These are phyloP conservation scores for Mesochorus sp. DNA, from an alignment of 2,888 invertebrate species.

Conservation along the genomic window DNA sequence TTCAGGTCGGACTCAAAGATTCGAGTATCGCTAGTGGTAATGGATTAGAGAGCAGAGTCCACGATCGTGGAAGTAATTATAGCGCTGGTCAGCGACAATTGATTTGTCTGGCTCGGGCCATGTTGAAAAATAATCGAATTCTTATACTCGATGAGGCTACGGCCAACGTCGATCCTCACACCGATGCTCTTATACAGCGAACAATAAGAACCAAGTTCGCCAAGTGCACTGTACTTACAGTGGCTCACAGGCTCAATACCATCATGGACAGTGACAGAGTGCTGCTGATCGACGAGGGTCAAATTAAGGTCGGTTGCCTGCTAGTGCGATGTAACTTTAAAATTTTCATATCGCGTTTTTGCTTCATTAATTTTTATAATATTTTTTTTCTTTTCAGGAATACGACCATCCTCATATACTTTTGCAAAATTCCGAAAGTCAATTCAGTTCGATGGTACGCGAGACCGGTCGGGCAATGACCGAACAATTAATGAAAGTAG, in stretches of 20 bases:
- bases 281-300: constrained; percentile 84
- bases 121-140: constrained; percentile 91
- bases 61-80: constrained; percentile 91
- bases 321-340: no score
- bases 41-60: constrained; percentile 87
- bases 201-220: constrained; percentile 84
- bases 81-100: constrained; percentile 96
- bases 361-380: not conserved
- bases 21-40: constrained; percentile 84
- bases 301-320: constrained; percentile 79
- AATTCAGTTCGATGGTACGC: constrained; percentile 84
- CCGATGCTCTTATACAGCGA: constrained; percentile 84
- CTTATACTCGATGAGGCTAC: constrained; percentile 96
- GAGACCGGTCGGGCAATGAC: constrained; percentile 85
- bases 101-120: constrained; percentile 94
- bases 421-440: constrained; percentile 83
- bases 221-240: constrained; percentile 84
- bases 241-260: constrained; percentile 86
- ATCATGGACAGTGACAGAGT: constrained; percentile 86
- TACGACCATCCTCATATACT: constrained; percentile 86
- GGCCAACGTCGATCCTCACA: constrained; percentile 95
- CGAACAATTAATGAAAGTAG: constrained; percentile 82
- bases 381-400: constrained; percentile 82
- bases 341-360: no score
- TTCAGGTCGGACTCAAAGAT: constrained; percentile 89